These are phyloP conservation scores for Pseudomyrmex gracilis DNA, from an alignment of 1,140 invertebrate genomes.

Conservation along the genomic window DNA sequence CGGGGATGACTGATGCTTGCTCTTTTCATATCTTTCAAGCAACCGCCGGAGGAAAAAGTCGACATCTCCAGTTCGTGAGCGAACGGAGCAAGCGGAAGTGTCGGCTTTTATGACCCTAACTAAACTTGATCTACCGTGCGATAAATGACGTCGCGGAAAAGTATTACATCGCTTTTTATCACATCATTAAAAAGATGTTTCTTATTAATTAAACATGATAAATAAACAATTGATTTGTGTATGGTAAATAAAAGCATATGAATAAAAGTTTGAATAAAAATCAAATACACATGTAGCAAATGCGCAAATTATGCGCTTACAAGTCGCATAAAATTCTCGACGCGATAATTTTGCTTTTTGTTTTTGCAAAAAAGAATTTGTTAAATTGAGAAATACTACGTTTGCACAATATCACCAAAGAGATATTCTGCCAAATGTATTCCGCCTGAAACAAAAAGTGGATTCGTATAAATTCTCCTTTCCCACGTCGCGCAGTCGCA, in stretches of 20 bases:
- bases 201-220: background rate
- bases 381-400: background rate
- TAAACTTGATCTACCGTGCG: slow-evolving; percentile 11
- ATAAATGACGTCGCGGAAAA: slow-evolving; percentile 23
- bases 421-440: slow-evolving; percentile 9
- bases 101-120: slow-evolving; percentile 46
- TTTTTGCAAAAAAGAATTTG: background rate
- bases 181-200: background rate
- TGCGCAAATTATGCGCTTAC: no score
- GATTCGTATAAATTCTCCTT: slow-evolving; percentile 30
- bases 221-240: background rate
- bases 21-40: slow-evolving; percentile 56
- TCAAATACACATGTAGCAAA: no score
- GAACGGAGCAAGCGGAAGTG: slow-evolving; percentile 52
- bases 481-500: background rate
- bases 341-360: background rate
- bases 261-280: slow-evolving; percentile 1
- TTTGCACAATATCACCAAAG: background rate
- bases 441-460: slow-evolving; percentile 12
- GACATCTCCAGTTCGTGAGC: slow-evolving; percentile 45
- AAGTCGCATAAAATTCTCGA: background rate
- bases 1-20: slow-evolving; percentile 44
- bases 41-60: slow-evolving; percentile 38
- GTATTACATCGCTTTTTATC: slow-evolving; percentile 16
- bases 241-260: background rate